Base-by-base conservation (phyloP, 2,113 vertebrate genomes). In the Coptodon rendalli region DNA sequence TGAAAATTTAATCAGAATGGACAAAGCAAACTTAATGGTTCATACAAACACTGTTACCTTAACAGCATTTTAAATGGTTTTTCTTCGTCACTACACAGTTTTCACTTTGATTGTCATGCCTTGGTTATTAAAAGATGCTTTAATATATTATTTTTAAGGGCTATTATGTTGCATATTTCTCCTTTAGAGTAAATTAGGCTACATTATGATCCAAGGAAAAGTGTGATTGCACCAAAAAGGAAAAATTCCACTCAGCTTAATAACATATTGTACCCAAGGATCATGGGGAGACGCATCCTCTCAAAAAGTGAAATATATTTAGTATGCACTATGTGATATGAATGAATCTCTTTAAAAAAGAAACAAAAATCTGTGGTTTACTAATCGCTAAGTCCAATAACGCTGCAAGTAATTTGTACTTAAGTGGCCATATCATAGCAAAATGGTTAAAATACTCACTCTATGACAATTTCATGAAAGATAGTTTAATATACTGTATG, bases 31-130 rank as follows among this genome's bases (percentile, higher is more conserved):
- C 66, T 89, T 57, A 84, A 81, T 84, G 86, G 59, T 68, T 9
- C 66, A 2, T 80, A 12, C 9, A n/a, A 56, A 81, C 36, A 56
- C 81, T 91, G 81, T 89, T 91, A 89, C 71, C 54, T 78, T 88
- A 92, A 83, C 36, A 50, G 14, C 12, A 34, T 83, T 89, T 90
- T 93, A 90, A 91, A 52, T 81, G 87, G 22, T 13, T 85, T 91
- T 87, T 91, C 83, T 88, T 93, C 85, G 86, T 90, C 83, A 61
- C 82, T 87, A 78, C 54, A 73, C 43, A 52, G 53, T 81, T 68
- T 68, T 68, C 40, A 14, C 36, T 68, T 68, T 68, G 36, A 68
- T 40, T 14, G 5, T 34, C 17, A 43, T 52, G 2, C 27, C 52
- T 92, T 11, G 82, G 88, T 86, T 81, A 89, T 91, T 93, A 31